Evolutionary conservation across 2,888 invertebrate genomes (phyloP), one percentile per base, ranked within the genome.

Genomic region (Yponomeuta malinellus): DNA sequence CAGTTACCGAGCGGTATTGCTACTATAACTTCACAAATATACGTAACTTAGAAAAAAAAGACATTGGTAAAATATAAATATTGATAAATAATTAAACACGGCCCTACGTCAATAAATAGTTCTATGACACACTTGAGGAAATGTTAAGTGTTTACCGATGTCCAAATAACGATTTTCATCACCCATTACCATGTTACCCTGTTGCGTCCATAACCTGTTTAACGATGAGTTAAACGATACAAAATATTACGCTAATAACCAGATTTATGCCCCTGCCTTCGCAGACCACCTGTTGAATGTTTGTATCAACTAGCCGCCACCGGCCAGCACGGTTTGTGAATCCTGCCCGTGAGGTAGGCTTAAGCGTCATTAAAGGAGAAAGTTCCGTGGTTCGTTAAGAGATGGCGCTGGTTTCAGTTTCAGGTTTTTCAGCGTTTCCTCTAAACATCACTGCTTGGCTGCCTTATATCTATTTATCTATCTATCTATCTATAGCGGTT

Each of bases 81-180:
- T 5, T 23, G 23, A 5, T 43, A 43, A 43, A 43, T 8, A 43
- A 43, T 43, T 43, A 43, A 43, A 8, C 43, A 43, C 9, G 43
- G 43, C 3, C 43, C 8, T 43, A 43, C 43, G 1, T 43, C 9
- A 43, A 8, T 43, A 8, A 8, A 8, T 43, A 43, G 8, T 5
- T 43, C 8, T 43, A 43, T 8, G 43, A 43, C 9, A 43, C 43
- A 43, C 43, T 43, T 8, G 8, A 37, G 2, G 37, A 8, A 43
- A 43, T 43, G 2, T 43, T 0, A 43, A 9, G 8, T 8, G 43
- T 43, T 43, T 8, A 8, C 43, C 43, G 6, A 43, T 8, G 5
- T 43, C 43, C 6, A 78, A 75, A 72, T 63, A 15, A 59, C 52
- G 12, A 15, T 59, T 15, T 59, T 15, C 52, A 1, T 52, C 2